These are phyloP conservation scores for Parauchenoglanis punctatus DNA, from an alignment of 2,797 vertebrate genomes.

Conservation along the genomic window DNA sequence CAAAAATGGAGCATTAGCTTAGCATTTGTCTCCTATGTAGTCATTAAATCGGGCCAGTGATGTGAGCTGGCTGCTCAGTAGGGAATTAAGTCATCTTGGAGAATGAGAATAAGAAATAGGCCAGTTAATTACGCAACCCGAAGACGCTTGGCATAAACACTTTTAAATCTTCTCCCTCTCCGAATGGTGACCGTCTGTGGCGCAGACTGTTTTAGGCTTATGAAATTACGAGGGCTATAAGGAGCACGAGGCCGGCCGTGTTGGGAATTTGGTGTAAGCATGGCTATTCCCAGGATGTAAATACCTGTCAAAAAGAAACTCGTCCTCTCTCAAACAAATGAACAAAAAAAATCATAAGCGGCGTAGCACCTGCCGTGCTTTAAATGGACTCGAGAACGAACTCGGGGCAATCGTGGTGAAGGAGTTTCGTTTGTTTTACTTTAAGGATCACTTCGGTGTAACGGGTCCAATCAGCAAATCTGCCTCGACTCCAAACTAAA, in stretches of 20 bases:
- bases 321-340: not conserved
- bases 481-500: not conserved
- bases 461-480: not conserved
- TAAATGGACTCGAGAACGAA: not conserved
- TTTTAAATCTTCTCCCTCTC: slow-evolving; percentile 2
- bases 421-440: not conserved
- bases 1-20: not conserved
- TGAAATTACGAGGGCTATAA: not conserved
- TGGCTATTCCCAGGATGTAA: slow-evolving; percentile 9
- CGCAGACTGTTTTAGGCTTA: not conserved
- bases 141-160: slow-evolving; percentile 38
- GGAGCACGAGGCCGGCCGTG: not conserved
- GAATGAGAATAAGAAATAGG: slow-evolving; percentile 35
- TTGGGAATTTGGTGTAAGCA: not conserved
- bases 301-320: slow-evolving; percentile 18
- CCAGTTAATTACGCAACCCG: slow-evolving; percentile 40
- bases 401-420: not conserved
- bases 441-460: not conserved
- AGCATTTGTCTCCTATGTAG: not conserved
- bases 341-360: not conserved
- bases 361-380: not conserved
- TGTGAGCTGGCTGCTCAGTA: not conserved
- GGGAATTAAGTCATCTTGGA: slow-evolving; percentile 32
- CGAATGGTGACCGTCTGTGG: not conserved
- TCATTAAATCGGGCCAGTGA: slow-evolving; percentile 17